Evolutionary conservation across 2,888 invertebrate species (phyloP).

Genomic region (Chelonus formosanus): DNA sequence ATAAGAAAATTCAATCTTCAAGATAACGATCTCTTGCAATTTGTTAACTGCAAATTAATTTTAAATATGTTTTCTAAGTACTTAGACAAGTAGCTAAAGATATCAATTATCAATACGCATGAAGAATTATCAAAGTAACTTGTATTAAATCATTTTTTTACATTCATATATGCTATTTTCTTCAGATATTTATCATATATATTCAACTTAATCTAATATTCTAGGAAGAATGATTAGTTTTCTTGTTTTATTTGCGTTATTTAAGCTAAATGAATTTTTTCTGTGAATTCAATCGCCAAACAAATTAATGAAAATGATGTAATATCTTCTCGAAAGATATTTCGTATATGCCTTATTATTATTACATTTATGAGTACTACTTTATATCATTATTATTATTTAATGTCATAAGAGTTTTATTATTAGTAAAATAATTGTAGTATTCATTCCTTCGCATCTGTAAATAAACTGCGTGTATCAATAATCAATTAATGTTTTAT

Average conservation of each 20-base stretch:
- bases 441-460: constrained; percentile 46
- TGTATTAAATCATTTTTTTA: too few species aligned
- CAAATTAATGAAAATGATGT: constrained; percentile 61
- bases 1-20: background rate
- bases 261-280: background rate
- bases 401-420: too few species aligned
- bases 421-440: constrained; percentile 48
- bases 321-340: constrained; percentile 25
- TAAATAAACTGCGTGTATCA: constrained; percentile 46
- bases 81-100: too few species aligned
- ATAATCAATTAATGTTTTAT: constrained; percentile 16
- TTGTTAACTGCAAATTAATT: constrained; percentile 4
- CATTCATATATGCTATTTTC: background rate
- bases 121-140: too few species aligned
- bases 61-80: too few species aligned
- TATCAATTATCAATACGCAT: too few species aligned
- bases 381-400: constrained; percentile 4
- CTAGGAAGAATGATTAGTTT: background rate
- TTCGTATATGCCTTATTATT: too few species aligned
- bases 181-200: too few species aligned
- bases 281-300: constrained; percentile 64
- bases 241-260: background rate
- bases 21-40: too few species aligned
- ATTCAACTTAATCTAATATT: background rate
- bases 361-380: too few species aligned